Evolutionary conservation across 2,797 vertebrate species (phyloP), one percentile per base, ranked within the genome.

Genomic region (Kryptolebias ocellatus): DNA sequence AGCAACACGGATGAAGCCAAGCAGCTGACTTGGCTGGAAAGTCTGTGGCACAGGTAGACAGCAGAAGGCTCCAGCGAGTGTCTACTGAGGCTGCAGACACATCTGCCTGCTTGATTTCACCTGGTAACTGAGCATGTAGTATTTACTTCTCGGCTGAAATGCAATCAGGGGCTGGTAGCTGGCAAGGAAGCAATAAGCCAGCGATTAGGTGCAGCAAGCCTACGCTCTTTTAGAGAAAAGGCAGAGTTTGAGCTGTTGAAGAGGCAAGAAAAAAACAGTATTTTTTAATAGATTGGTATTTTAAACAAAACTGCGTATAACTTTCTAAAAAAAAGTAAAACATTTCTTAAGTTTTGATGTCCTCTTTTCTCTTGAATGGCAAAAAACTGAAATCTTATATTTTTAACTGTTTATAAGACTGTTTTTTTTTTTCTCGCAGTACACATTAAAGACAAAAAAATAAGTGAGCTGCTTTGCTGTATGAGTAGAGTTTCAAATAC

Each of bases 91-190:
- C 90, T 90, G 83, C 84, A 92, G 91, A 91, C 91, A 91, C 88
- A 83, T 87, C 83, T 84, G 89, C 86, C 90, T 92, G 92, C 90
- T 89, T 93, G 92, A 91, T 93, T 93, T 93, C 90, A 92, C 87
- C 84, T 90, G 92, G 84, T 93, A 93, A 94, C 90, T 89, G 90
- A 93, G 92, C 92, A 93, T 93, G 92, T 91, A 89, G 91, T 93
- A 92, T 93, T 94, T 91, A 93, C 91, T 91, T 90, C 88, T 90
- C 81, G 74, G 84, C 87, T 92, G 87, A 93, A 93, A 93, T 89
- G 85, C 91, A 91, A 92, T 92, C 92, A 91, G 91, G 87, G 82
- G 75, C 90, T 80, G 86, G 80, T 86, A 77, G 83, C 89, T 88
- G 91, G 87, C 84, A 83, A 87, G 85, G 84, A 90, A 86, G 87